Evolutionary conservation across 1,140 invertebrate species (phyloP).

Genomic region (Eupeodes corollae): DNA sequence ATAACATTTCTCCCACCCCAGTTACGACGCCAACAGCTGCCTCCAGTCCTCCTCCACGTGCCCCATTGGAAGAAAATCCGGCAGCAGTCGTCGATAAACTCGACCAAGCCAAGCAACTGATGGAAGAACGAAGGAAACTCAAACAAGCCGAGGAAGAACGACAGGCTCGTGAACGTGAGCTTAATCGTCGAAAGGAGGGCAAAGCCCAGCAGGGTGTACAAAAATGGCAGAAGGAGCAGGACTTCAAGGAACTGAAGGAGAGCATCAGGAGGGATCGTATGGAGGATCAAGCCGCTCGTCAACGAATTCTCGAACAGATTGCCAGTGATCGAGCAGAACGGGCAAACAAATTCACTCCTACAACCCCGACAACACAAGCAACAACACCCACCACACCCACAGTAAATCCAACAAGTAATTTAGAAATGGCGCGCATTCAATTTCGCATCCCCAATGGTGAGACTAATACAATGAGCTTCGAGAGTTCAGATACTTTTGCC

Average conservation of each 20-base stretch:
- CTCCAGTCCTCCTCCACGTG: background rate
- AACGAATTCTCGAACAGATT: constrained; percentile 58
- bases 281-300: constrained; percentile 51
- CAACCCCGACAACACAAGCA: constrained; percentile 3
- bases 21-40: background rate
- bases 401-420: background rate
- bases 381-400: constrained; percentile 35
- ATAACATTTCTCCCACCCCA: background rate
- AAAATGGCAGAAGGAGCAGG: constrained; percentile 58
- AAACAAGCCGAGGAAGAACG: constrained; percentile 49
- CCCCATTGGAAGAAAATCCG: background rate
- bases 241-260: constrained; percentile 50
- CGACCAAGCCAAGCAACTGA: no score
- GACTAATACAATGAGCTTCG: constrained; percentile 35
- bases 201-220: constrained; percentile 59
- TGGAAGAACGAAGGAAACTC: constrained; percentile 1
- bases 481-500: constrained; percentile 32
- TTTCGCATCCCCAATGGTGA: constrained; percentile 72
- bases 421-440: constrained; percentile 65
- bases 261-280: constrained; percentile 45
- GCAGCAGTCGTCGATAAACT: no score
- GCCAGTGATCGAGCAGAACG: constrained; percentile 55
- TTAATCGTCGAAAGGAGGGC: constrained; percentile 57
- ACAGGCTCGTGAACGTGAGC: constrained; percentile 51
- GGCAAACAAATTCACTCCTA: background rate